phyloP scores from a whole-genome alignment of 2,888 invertebrate genomes.

The Napeogenes inachia region DNA sequence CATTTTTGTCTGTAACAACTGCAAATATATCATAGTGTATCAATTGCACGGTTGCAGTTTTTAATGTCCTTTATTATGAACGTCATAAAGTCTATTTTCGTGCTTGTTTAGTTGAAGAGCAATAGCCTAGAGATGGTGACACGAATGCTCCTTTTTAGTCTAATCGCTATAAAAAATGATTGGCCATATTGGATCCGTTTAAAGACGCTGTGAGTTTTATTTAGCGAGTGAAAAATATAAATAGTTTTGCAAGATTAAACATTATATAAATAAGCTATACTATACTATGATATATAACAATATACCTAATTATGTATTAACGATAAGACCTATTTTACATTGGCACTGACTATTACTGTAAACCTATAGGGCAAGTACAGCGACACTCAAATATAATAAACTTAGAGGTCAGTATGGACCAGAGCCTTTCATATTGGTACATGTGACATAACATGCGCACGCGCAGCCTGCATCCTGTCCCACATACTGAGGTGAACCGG shows the following conservation, averaged over 20 bases:
- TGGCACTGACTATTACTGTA: no score
- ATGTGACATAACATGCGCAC: conserved; percentile 34
- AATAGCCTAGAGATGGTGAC: conserved; percentile 62
- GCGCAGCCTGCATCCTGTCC: conserved; percentile 63
- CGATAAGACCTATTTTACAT: no score
- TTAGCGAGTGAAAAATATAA: not conserved
- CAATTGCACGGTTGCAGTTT: conserved; percentile 29
- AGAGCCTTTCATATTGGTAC: conserved; percentile 21
- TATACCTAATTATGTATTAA: no score
- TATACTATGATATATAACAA: no score
- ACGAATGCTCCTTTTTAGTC: conserved; percentile 68
- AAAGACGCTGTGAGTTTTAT: conserved; percentile 21
- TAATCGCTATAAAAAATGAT: conserved; percentile 54
- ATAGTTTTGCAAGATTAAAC: not conserved
- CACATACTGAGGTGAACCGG: conserved; percentile 65
- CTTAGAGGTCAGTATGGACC: conserved; percentile 25
- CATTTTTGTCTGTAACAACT: conserved; percentile 29
- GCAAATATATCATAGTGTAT: conserved; percentile 19
- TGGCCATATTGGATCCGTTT: conserved; percentile 31
- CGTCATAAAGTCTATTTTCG: conserved; percentile 35
- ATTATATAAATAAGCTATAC: no score
- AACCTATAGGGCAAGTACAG: no score
- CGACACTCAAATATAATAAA: not conserved
- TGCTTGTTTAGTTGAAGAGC: conserved; percentile 35
- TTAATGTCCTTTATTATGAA: conserved; percentile 18